These are phyloP conservation scores for Platycnemis pennipes DNA, from an alignment of 2,888 invertebrate genomes.

Conservation along the genomic window DNA sequence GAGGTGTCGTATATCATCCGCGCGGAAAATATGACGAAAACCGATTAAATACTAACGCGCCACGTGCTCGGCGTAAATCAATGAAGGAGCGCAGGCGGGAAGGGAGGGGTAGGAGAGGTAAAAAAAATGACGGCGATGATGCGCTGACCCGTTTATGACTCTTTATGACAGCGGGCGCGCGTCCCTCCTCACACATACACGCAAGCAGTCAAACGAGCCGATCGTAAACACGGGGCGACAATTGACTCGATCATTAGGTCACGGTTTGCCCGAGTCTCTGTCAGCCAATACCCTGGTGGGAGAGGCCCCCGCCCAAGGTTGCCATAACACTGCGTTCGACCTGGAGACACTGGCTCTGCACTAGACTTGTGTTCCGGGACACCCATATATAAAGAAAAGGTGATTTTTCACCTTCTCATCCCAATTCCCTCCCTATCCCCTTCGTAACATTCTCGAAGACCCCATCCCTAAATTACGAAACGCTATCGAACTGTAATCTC, in stretches of 20 bases:
- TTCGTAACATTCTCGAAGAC: too few species aligned
- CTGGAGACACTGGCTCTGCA: too few species aligned
- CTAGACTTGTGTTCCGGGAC: too few species aligned
- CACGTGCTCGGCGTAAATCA: slow-evolving; percentile 50
- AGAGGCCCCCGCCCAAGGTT: background rate
- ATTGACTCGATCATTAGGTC: slow-evolving; percentile 20
- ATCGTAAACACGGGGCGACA: slow-evolving; percentile 20
- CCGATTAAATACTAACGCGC: slow-evolving; percentile 59
- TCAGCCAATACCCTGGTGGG: background rate
- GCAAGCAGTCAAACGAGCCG: background rate
- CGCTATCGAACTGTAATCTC: too few species aligned
- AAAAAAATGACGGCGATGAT: background rate
- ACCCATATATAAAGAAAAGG: too few species aligned
- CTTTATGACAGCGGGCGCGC: slow-evolving; percentile 37
- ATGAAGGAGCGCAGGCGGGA: background rate
- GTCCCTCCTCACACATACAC: background rate
- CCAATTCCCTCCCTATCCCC: too few species aligned
- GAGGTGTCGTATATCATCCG: slow-evolving; percentile 38
- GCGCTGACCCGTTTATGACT: slow-evolving; percentile 37
- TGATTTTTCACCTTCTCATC: too few species aligned
- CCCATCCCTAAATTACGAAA: too few species aligned
- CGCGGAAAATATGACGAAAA: slow-evolving; percentile 50
- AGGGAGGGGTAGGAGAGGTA: background rate
- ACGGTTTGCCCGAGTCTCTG: background rate
- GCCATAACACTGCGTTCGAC: too few species aligned